Conservation (phyloP, 2,797 vertebrate species). For the Sphenopsis melanotis region DNA sequence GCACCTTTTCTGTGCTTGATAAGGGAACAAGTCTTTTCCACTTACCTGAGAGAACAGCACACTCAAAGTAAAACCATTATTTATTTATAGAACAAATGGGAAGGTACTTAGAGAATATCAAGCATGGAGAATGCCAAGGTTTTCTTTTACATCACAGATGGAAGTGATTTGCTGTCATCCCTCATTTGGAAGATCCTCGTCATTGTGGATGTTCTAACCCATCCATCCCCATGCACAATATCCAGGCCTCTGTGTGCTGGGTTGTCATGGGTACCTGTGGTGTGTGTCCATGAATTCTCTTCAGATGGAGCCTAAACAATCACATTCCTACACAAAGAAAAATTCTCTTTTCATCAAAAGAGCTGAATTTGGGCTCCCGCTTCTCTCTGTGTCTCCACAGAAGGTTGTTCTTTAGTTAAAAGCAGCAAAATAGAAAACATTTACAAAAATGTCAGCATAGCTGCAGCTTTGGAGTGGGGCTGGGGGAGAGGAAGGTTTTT, state of each 20-base stretch:
- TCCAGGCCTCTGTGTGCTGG: neutral
- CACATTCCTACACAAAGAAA: neutral
- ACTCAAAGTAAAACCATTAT: neutral
- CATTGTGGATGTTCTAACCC: neutral
- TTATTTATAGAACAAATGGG: conserved; percentile 50
- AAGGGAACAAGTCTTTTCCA: neutral
- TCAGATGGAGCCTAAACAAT: neutral
- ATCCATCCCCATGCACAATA: neutral
- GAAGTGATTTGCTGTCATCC: conserved; percentile 5
- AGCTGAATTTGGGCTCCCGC: neutral
- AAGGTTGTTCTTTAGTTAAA: neutral
- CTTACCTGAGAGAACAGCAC: neutral
- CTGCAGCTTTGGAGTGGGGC: neutral
- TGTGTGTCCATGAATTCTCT: neutral
- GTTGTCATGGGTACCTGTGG: conserved; percentile 39
- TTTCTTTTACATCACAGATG: conserved; percentile 32
- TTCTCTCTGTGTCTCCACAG: neutral
- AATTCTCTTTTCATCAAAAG: neutral
- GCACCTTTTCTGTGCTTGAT: neutral
- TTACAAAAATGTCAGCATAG: neutral
- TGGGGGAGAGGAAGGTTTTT: neutral
- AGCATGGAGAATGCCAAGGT: conserved; percentile 30
- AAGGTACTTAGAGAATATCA: conserved; percentile 22
- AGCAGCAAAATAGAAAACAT: neutral
- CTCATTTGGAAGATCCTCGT: neutral